Evolutionary conservation across 2,888 invertebrate species (phyloP), one percentile per base, ranked within the genome.

Genomic region (Elysia crispata): DNA sequence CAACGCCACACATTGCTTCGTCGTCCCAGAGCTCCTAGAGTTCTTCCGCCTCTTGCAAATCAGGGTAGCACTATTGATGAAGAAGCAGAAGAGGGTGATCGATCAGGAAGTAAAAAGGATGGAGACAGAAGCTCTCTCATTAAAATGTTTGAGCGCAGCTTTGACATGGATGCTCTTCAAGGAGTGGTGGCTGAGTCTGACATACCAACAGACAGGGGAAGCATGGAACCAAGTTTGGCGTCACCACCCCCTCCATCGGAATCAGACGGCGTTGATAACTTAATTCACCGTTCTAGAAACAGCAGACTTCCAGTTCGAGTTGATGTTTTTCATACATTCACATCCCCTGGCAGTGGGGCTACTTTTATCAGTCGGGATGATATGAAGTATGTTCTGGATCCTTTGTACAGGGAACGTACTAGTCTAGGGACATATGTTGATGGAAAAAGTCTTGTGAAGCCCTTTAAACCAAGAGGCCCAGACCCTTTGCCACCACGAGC

Each of bases 381-480:
- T 41, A 85, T 85, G 77, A 88, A 86, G 74, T 89, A 85, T 83
- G 83, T 89, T 18, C 80, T 89, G 13, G 89, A 89, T 81, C 88
- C 89, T 3, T 74, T 87, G 15, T 88, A 85, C 79, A 77, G 87
- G 69, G 87, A 86, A 66, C 85, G 86, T 64, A 88, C 88, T 50
- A 87, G 86, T 75, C 80, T 88, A 15, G 88, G 88, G 50, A 86
- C 87, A 25, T 89, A 89, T 81, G 87, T 89, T 3, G 89, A 89
- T 83, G 90, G 88, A n/a, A 87, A 88, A 72, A 86, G 86, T 20
- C 81, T 90, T 30, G 83, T 88, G 8, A 90, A 88, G 75, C 88
- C 88, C 0, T 88, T 87, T 76, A 90, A 88, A 83, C 85, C 88
- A 8, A 66, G 89, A 80, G 91, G 91, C 0, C 91, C 91, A 8